Base-by-base conservation (phyloP, 2,888 invertebrate genomes). In the Chironomus tentans region DNA sequence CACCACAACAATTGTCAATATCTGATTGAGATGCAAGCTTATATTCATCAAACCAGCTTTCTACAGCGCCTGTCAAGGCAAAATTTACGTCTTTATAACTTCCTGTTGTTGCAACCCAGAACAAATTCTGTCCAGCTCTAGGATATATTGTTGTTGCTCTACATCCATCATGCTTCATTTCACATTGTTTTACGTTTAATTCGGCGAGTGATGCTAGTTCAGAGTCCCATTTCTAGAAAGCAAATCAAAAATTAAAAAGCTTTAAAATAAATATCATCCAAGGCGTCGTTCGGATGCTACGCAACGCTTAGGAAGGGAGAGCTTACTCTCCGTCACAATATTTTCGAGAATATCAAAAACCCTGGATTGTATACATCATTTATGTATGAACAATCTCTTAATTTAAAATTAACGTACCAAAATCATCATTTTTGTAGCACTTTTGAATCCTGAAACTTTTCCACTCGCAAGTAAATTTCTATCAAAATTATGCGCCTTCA, bases 401-500 rank as follows among this genome's bases (percentile, higher is more conserved):
- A n/a, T n/a, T n/a, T n/a, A n/a, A n/a, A n/a, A n/a, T n/a, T n/a
- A 15, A 56, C 56, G 2, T 24, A 65, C 65, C 21, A 83, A 76
- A 18, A 80, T 69, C 2, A 82, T 82, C 83, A 83, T 83, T 38
- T 79, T 81, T 1, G 79, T 77, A 22, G 83, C 83, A 0, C 81
- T 50, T 18, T 77, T 75, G 65, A 82, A 83, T 13, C 81, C 82
- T 1, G 78, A 77, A 47, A 83, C 76, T 48, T 80, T 77, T 0
- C 83, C 83, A n/a, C 79, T 68, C 5, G 83, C 83, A 10, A 83
- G 80, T 47, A 80, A 80, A 77, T 81, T 81, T 68, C 83, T 79
- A 68, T 82, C 82, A 76, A 81, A 78, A 77, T 83, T 83, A 77
- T 83, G 83, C 78, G 82, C 80, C 81, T 81, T 5, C 82, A 80